Conservation (phyloP, 2,113 vertebrate species). For the Numida meleagris region DNA sequence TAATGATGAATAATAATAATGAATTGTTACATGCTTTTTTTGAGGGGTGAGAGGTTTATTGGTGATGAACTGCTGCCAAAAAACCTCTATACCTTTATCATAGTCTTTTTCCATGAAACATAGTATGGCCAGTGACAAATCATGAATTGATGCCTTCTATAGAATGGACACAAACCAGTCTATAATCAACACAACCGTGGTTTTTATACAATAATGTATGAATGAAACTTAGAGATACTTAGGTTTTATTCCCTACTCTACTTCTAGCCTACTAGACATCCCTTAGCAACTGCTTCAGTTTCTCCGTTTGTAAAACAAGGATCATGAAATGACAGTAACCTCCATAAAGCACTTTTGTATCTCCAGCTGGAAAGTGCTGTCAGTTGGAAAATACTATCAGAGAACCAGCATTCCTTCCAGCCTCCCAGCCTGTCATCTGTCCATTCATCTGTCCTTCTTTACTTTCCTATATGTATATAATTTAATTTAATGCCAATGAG, state of each 20-base stretch:
- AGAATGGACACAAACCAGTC: not conserved
- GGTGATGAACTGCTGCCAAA: not conserved
- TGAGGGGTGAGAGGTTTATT: too few relatives aligned
- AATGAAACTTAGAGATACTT: not conserved
- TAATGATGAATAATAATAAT: too few relatives aligned
- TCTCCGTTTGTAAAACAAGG: not conserved
- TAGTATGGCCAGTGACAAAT: not conserved
- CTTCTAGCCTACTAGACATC: not conserved
- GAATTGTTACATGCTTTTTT: too few relatives aligned
- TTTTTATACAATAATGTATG: not conserved
- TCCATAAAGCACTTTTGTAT: not conserved
- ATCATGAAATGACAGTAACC: not conserved
- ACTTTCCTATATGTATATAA: not conserved
- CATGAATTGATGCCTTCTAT: not conserved
- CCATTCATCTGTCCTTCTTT: not conserved
- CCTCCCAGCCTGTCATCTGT: not conserved
- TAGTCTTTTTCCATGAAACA: not conserved
- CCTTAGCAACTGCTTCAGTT: not conserved
- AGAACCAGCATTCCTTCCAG: not conserved
- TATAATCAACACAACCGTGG: fast-evolving
- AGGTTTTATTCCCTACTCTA: not conserved
- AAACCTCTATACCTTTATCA: not conserved
- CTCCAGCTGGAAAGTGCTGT: not conserved
- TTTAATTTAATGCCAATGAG: not conserved
- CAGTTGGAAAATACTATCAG: not conserved